Percentiles rank a stretch among this genome's conserved stretches.
phyloP scores from a whole-genome alignment of 2,888 invertebrate species.

The Nomada fabriciana region DNA sequence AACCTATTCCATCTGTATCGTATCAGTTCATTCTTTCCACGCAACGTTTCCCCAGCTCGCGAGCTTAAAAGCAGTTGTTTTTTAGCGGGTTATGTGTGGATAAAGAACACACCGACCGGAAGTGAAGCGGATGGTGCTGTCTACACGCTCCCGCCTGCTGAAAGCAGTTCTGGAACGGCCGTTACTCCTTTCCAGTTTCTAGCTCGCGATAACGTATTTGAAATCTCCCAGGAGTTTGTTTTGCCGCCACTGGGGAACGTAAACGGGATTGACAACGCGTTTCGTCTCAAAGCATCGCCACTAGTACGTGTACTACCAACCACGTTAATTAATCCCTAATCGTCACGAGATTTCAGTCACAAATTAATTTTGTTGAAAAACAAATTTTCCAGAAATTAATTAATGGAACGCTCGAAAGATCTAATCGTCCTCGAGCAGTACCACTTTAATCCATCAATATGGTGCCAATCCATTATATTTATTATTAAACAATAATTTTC shows the following conservation, averaged over 20 bases:
- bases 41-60: slow-evolving; percentile 21
- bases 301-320: slow-evolving; percentile 25
- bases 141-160: slow-evolving; percentile 56
- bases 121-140: slow-evolving; percentile 42
- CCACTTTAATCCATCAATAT: no score
- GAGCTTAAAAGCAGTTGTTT: slow-evolving; percentile 32
- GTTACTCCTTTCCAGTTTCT: slow-evolving; percentile 56
- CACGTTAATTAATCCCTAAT: slow-evolving; percentile 42
- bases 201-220: slow-evolving; percentile 60
- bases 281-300: slow-evolving; percentile 27
- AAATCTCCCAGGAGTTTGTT: slow-evolving; percentile 45
- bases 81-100: slow-evolving; percentile 11
- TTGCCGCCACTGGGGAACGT: slow-evolving; percentile 17
- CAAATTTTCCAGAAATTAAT: no score
- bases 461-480: no score
- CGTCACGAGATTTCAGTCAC: not conserved
- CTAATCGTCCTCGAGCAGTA: no score
- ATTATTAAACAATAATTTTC: no score
- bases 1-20: not conserved
- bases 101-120: slow-evolving; percentile 53
- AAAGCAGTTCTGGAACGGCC: slow-evolving; percentile 38
- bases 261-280: slow-evolving; percentile 18
- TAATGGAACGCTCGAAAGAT: slow-evolving; percentile 5
- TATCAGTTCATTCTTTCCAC: slow-evolving; percentile 2
- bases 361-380: no score